Percentiles rank a stretch among this genome's conserved stretches.
phyloP scores from a whole-genome alignment of 2,888 invertebrate genomes.

The Cerastis leucographa region DNA sequence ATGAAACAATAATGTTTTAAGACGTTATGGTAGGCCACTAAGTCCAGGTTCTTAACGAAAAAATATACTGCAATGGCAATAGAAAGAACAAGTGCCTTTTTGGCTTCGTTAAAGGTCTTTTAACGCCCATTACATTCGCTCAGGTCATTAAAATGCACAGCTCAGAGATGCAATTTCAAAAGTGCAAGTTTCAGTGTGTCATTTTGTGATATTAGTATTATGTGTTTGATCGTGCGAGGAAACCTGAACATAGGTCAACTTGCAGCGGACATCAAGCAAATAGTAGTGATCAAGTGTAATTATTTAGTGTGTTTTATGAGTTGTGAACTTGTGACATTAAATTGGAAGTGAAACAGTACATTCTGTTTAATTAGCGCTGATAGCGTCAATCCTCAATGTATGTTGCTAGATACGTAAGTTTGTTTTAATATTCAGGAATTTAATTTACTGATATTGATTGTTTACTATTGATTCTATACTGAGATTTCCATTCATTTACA shows the following conservation, averaged over 20 bases:
- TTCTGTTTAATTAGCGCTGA: slow-evolving; percentile 48
- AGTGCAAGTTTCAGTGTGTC: background rate
- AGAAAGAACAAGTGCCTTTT: too few species aligned
- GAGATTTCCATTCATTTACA: background rate
- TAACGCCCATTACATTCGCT: too few species aligned
- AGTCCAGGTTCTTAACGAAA: too few species aligned
- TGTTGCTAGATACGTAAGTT: background rate
- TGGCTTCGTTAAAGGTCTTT: too few species aligned
- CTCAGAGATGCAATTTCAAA: background rate
- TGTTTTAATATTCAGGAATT: slow-evolving; percentile 12
- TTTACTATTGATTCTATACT: background rate
- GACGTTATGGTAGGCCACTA: too few species aligned
- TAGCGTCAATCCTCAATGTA: background rate
- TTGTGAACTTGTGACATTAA: background rate
- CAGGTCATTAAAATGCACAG: too few species aligned
- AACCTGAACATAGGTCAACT: background rate
- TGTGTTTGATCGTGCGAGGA: background rate
- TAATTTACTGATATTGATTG: background rate
- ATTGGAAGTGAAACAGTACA: background rate
- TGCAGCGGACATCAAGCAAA: too few species aligned
- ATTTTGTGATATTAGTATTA: too few species aligned
- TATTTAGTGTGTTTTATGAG: too few species aligned
- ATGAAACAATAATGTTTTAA: too few species aligned
- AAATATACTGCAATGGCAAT: too few species aligned
- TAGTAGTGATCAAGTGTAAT: too few species aligned